phyloP scores from a whole-genome alignment of 2,797 vertebrate genomes.

The Falco novaeseelandiae region DNA sequence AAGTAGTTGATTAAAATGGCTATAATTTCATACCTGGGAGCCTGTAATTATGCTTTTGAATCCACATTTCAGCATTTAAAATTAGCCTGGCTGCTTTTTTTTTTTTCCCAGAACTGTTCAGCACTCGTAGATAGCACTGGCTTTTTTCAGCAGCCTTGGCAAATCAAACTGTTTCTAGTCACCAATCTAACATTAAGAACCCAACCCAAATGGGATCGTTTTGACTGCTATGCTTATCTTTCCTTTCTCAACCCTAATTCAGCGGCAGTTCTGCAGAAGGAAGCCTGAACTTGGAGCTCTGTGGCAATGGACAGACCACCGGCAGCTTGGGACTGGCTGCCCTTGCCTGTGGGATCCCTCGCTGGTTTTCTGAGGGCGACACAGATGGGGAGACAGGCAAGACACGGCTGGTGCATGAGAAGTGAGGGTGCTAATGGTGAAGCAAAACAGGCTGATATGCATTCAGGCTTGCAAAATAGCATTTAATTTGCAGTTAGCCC shows the following conservation, averaged over 20 bases:
- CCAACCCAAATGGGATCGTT: background rate
- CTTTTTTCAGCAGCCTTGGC: background rate
- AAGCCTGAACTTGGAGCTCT: background rate
- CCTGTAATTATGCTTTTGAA: background rate
- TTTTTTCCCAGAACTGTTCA: background rate
- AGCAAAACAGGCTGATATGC: background rate
- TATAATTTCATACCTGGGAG: background rate
- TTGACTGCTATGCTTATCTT: background rate
- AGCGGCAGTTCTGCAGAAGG: background rate
- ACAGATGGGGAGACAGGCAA: background rate
- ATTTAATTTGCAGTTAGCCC: background rate
- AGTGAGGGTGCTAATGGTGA: background rate
- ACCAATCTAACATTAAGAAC: background rate
- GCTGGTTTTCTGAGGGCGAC: background rate
- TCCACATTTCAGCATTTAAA: background rate
- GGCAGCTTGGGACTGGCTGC: background rate
- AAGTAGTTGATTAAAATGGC: background rate
- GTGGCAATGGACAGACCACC: fast-evolving
- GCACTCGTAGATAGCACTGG: background rate
- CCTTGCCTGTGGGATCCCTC: background rate
- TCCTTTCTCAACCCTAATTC: background rate
- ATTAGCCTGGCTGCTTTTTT: background rate
- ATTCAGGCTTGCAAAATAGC: background rate
- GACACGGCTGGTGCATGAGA: background rate
- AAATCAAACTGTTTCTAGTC: background rate